Base-by-base conservation (phyloP, 1,140 invertebrate species). In the Cotesia typhae region DNA sequence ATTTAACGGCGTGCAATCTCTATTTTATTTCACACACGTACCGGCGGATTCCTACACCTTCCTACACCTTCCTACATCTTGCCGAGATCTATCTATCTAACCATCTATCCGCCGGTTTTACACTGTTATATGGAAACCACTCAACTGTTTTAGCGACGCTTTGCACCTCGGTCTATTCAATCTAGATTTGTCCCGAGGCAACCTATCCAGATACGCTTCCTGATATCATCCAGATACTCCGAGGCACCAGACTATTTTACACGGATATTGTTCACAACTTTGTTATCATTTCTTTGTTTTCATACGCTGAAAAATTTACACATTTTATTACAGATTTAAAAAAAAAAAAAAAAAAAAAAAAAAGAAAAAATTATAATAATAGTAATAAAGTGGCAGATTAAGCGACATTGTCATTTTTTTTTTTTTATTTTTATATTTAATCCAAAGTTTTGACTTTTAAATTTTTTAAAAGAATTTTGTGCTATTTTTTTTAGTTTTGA, bases 101-200 rank as follows among this genome's bases (percentile, higher is more conserved):
- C 36, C 37, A n/a, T 63, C 37, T 41, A 38, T 41, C 28, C 7
- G 60, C 28, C 28, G 36, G 6, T 47, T 47, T 47, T 6, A 2
- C 41, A 9, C 41, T 6, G 41, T 47, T 9, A 47, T 47, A 47
- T 47, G 41, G 41, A 47, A 47, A 47, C 6, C 41, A 41, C 60
- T 28, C 28, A 28, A 63, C 60, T 63, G 37, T 63, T 63, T 63
- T 37, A 63, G 37, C 60, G 37, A 37, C 10, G 60, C 60, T 63
- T 63, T 63, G 7, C 60, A 38, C 60, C 28, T 63, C 36, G n/a
- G 9, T 63, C 37, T 61, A 35, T 41, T 63, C 35, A 38, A 63
- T 37, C 60, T 63, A 63, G 60, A 63, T 63, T 63, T 63, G 6
- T 36, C 60, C 37, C 14, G 35, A 28, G 28, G 60, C 12, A 57